Percentiles rank a stretch among this genome's conserved stretches.
phyloP scores from a whole-genome alignment of 2,797 vertebrate genomes.

The Neosilurus mollespiculum region DNA sequence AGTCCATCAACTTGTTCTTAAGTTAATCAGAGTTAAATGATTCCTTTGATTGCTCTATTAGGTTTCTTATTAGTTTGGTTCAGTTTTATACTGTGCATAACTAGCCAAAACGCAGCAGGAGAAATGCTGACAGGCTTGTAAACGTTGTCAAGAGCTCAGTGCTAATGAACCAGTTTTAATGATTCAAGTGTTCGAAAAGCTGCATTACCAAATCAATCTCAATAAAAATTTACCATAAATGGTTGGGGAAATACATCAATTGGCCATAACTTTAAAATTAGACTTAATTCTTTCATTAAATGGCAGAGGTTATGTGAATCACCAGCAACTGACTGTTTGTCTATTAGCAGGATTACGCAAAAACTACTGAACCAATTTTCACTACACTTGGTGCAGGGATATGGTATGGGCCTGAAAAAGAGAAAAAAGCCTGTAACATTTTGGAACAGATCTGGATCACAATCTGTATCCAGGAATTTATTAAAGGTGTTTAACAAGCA shows the following conservation, averaged over 20 bases:
- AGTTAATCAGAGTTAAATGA: background rate
- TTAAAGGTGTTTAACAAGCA: too few species aligned
- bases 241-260: background rate
- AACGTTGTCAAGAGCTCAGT: background rate
- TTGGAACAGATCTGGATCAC: too few species aligned
- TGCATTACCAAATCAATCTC: background rate
- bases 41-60: background rate
- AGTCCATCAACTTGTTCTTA: background rate
- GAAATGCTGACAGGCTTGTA: background rate
- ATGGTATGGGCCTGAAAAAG: too few species aligned
- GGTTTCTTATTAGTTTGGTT: background rate
- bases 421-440: too few species aligned
- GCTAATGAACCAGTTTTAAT: background rate
- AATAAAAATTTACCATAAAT: too few species aligned
- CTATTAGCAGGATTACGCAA: too few species aligned
- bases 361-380: too few species aligned
- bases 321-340: too few species aligned
- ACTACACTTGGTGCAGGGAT: too few species aligned
- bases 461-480: too few species aligned
- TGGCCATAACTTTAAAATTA: background rate
- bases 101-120: background rate
- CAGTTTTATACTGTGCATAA: background rate
- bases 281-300: background rate
- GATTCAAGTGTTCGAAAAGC: background rate
- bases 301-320: background rate